Evolutionary conservation across 1,140 invertebrate genomes (phyloP), one percentile per base, ranked within the genome.

Genomic region (Megathymus violae): DNA sequence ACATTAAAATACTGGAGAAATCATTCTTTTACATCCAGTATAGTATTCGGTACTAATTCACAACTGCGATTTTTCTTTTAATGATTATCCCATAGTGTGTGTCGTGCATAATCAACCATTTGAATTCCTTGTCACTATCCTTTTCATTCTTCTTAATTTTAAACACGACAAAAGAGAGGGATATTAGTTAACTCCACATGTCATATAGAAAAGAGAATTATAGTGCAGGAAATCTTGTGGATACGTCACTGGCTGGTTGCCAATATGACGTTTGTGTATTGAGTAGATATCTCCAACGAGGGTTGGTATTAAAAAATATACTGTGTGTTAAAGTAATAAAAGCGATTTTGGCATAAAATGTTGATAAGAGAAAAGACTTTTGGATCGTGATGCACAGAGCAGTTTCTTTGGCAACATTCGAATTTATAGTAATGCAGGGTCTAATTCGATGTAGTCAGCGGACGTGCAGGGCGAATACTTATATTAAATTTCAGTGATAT

Each of bases 341-440:
- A 56, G 31, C 11, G 17, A 0, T 16, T 58, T 58, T 67, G 17
- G 17, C 10, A 13, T 9, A 11, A 6, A 9, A 6, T 11, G 1
- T 9, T 40, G 13, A 14, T 15, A n/a, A 7, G 13, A 19, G 17
- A 51, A 31, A 43, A 9, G 11, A 10, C 7, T 38, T 56, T 41
- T 34, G 25, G 31, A 3, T 19, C 25, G 41, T 0, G 41, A 1
- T 41, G n/a, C 10, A 40, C 7, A 19, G 11, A 19, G n/a, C 43
- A 38, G 64, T 76, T 69, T 76, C 74, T 73, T 73, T 73, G 67
- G 67, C 70, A 71, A 75, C 71, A 68, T 72, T 72, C 54, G 56
- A 67, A 54, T 46, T 60, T 59, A 69, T 67, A 69, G 62, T 76
- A 73, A 76, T 73, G 67, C 70, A 60, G 67, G 65, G 15, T 31